phyloP scores from a whole-genome alignment of 2,888 invertebrate species.

The Embidobia sp. region DNA sequence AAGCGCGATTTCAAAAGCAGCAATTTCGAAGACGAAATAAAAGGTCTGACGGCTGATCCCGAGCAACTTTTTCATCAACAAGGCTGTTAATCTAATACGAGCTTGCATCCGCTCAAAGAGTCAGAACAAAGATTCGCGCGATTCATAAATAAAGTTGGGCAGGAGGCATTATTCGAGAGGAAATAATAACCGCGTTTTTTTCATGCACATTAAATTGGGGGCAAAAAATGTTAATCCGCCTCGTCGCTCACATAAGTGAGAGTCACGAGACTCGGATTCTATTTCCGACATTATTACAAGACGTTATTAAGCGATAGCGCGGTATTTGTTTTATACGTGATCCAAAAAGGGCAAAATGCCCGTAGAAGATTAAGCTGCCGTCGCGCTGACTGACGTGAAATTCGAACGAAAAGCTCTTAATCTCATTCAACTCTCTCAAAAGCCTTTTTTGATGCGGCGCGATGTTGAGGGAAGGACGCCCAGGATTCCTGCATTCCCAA shows the following conservation, averaged over 20 bases:
- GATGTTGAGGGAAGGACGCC: slow-evolving; percentile 49
- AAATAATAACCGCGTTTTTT: slow-evolving; percentile 34
- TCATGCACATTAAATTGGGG: slow-evolving; percentile 8
- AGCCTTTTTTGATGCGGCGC: slow-evolving; percentile 65
- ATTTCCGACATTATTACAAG: slow-evolving; percentile 71
- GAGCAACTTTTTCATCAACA: background rate
- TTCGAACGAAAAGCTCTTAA: slow-evolving; percentile 78
- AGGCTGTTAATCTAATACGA: background rate
- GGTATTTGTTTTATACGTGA: slow-evolving; percentile 75
- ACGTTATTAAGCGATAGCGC: slow-evolving; percentile 74
- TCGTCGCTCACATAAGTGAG: slow-evolving; percentile 67
- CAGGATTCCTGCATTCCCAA: slow-evolving; percentile 59
- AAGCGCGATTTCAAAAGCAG: no score
- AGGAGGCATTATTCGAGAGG: slow-evolving; percentile 15
- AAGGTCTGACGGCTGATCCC: background rate
- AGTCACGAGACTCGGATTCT: slow-evolving; percentile 68
- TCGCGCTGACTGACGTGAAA: slow-evolving; percentile 76
- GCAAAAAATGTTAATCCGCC: slow-evolving; percentile 70
- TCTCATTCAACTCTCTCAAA: slow-evolving; percentile 68
- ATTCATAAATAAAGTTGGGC: slow-evolving; percentile 24
- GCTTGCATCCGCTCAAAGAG: background rate
- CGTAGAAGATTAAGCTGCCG: slow-evolving; percentile 73
- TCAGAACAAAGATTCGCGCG: slow-evolving; percentile 16
- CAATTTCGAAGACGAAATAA: no score
- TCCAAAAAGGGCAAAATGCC: slow-evolving; percentile 71